phyloP scores from a whole-genome alignment of 2,888 invertebrate genomes.

The Busseola fusca region DNA sequence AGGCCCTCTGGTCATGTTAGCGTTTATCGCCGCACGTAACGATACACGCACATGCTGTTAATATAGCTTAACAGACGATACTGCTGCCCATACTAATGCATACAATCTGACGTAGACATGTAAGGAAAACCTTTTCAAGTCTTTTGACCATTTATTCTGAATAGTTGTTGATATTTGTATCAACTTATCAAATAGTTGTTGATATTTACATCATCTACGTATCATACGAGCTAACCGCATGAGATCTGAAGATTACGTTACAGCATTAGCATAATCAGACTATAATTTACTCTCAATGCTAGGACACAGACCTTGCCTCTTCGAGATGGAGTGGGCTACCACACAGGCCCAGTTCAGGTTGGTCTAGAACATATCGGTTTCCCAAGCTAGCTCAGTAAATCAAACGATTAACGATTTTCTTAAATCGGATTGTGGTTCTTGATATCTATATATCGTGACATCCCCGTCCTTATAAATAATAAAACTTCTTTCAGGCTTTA shows the following conservation, averaged over 20 bases:
- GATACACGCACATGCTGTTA: not conserved
- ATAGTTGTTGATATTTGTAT: not conserved
- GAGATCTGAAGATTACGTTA: not conserved
- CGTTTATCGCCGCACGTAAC: conserved; percentile 23
- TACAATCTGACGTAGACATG: not conserved
- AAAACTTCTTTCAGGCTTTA: not conserved
- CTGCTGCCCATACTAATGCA: no score
- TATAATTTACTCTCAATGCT: not conserved
- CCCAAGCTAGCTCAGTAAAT: no score
- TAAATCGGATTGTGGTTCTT: not conserved
- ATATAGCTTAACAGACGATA: not conserved
- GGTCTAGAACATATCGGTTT: not conserved
- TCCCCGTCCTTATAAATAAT: not conserved
- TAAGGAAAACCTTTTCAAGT: not conserved
- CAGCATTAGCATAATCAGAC: not conserved
- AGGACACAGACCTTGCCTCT: not conserved
- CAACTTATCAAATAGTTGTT: conserved; percentile 2
- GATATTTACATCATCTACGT: not conserved
- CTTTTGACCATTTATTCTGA: conserved; percentile 1
- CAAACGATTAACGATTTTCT: not conserved
- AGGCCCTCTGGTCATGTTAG: conserved; percentile 26
- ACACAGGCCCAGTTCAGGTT: not conserved
- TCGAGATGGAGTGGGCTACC: not conserved
- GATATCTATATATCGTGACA: not conserved
- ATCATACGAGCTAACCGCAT: not conserved